A percentile compares a stretch with the other conserved stretches of the same genome.
Conservation (phyloP, 2,888 invertebrate species). For the Cybosia mesomella region DNA sequence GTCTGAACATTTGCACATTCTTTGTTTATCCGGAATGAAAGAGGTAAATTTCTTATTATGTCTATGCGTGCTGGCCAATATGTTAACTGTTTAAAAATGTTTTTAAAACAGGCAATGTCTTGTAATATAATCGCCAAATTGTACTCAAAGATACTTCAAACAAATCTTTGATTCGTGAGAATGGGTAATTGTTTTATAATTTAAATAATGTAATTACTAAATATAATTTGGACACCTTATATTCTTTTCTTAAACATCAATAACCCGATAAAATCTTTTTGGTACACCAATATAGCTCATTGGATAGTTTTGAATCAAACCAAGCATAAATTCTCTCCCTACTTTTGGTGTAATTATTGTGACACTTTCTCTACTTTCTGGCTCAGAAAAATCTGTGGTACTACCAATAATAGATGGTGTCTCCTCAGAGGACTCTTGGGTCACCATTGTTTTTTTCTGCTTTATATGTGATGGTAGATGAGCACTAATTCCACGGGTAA, state of each 20-base stretch:
- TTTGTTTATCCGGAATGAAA: too few species aligned
- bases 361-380: slow-evolving; percentile 6
- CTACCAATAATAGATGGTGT: slow-evolving; percentile 6
- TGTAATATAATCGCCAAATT: too few species aligned
- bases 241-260: slow-evolving; percentile 6
- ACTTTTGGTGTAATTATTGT: slow-evolving; percentile 8
- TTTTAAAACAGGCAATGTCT: too few species aligned
- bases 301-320: slow-evolving; percentile 2
- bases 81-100: too few species aligned
- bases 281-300: slow-evolving; percentile 1
- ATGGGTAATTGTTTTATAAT: slow-evolving; percentile 2
- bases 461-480: too few species aligned
- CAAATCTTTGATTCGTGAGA: slow-evolving; percentile 9
- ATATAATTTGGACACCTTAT: neutral
- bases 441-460: neutral
- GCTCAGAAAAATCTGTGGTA: slow-evolving; percentile 1
- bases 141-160: slow-evolving; percentile 3
- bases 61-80: too few species aligned
- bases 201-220: slow-evolving; percentile 5
- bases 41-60: too few species aligned
- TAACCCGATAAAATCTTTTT: neutral
- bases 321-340: slow-evolving; percentile 7
- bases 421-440: neutral
- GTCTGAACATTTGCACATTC: too few species aligned
- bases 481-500: neutral